Base-by-base conservation (phyloP, 1,140 invertebrate genomes). In the Nephila pilipes region DNA sequence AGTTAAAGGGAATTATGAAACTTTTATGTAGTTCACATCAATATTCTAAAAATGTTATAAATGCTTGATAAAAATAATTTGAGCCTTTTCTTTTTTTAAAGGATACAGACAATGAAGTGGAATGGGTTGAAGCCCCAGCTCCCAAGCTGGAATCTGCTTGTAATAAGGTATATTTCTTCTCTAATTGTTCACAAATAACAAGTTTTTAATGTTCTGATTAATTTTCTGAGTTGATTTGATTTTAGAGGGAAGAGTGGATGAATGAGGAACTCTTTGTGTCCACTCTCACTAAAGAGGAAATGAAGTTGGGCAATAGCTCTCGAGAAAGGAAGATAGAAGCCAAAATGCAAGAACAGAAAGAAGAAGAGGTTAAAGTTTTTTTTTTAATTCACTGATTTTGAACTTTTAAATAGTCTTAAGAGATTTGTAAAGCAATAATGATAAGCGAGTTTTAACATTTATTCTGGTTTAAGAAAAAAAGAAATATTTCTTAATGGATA, bases 221-320 rank as follows among this genome's bases (percentile, higher is more conserved):
- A 22, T 14, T 65, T 87, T n/a, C 5, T 46, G 4, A 46, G 65
- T 25, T 65, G 38, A 16, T 20, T 32, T 63, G 22, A 20, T 94
- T 94, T 87, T 79, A 95, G 95, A 94, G 95, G 89, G 95, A 96
- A 63, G 94, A 94, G 85, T 96, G 95, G 95, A 96, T 96, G 95
- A 94, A 94, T 32, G 94, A 94, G 55, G 90, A 85, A 83, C 1
- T 94, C 94, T 32, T 90, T 95, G 38, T 95, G 94, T 94, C 95
- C 20, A 95, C 94, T 55, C 93, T 95, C n/a, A 94, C 80, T 93
- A 94, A 87, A 94, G 94, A 81, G 87, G 95, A 85, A 93, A 95
- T 65, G 95, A 95, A 87, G 94, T n/a, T 6, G 25, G 81, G 83
- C 25, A 58, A 8, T 16, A 87, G 60, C 10, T 87, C 63, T 38